These are phyloP conservation scores for Triplophysa rosa DNA, from an alignment of 2,113 vertebrate species.

Conservation along the genomic window DNA sequence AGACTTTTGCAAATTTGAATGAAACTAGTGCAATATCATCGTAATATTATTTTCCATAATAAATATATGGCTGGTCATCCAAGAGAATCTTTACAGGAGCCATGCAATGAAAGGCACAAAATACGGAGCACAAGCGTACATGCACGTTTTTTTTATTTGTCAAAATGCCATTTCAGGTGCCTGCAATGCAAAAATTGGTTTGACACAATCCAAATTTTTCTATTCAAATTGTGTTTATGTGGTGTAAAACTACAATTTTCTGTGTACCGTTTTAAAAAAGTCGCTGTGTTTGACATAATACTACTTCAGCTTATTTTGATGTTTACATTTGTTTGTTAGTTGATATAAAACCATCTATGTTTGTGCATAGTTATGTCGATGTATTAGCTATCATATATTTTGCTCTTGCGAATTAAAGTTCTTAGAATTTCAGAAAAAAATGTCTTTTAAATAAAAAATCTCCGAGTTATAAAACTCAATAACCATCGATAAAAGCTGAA, in stretches of 20 bases:
- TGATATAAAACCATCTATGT: background rate
- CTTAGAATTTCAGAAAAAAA: background rate
- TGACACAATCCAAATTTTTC: too few species aligned
- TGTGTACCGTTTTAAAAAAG: conserved; percentile 19
- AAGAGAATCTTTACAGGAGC: conserved; percentile 28
- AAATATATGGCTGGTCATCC: conserved; percentile 50
- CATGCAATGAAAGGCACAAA: conserved; percentile 39
- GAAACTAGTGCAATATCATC: conserved; percentile 45
- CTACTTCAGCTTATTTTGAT: conserved; percentile 6
- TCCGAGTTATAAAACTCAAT: background rate
- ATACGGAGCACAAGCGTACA: conserved; percentile 8
- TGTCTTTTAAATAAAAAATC: background rate
- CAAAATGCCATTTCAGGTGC: background rate
- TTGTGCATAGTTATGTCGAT: background rate
- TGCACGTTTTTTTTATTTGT: background rate
- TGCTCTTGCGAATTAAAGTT: background rate
- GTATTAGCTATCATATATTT: background rate
- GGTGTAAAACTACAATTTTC: background rate
- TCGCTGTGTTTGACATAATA: background rate
- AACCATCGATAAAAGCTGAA: conserved; percentile 19
- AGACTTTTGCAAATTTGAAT: conserved; percentile 1
- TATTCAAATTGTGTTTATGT: too few species aligned
- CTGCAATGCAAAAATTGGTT: background rate
- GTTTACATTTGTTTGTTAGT: background rate
- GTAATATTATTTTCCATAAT: conserved; percentile 28